Base-by-base conservation (phyloP, 2,797 vertebrate species). In the Galagoides demidoff region DNA sequence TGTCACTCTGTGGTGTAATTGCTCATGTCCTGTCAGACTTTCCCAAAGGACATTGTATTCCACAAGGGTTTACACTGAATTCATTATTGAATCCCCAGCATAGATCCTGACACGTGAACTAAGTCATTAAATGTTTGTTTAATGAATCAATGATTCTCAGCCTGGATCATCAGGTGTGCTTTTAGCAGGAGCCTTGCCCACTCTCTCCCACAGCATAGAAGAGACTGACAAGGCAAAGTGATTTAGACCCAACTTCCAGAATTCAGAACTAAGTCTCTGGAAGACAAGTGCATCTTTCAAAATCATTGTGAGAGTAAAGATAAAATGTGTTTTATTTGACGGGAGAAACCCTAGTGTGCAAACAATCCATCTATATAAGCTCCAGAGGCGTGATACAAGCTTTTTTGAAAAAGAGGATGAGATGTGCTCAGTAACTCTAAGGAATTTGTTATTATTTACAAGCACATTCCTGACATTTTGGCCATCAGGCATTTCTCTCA, bases 401-500 rank as follows among this genome's bases (percentile, higher is more conserved):
- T 29, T 71, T 90, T 93, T 16, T 89, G 61, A 94, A 93, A 95
- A 79, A 87, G n/a, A 79, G 1, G 29, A 52, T 74, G 45, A 91
- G n/a, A 66, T 19, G 9, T 76, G 1, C n/a, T 96, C 37, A 63
- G 37, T 84, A 92, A 87, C 74, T 49, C 23, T 31, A 92, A 94
- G 11, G 12, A 16, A 2, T 92, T 97, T 95, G n/a, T 96, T 96
- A 95, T 88, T 97, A 94, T 88, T 97, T 71, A 87, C 3, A 87
- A 86, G 49, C 77, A 89, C 39, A 90, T 95, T 97, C 79, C 61
- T 96, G 70, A 95, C 73, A 95, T 78, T 84, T 95, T 92, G 83
- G 71, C 70, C 70, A 90, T 64, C 9, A 85, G 94, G 96, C 96
- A 96, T 92, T 94, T 45, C 57, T 79, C 70, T 57, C 92, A 97